These are phyloP conservation scores for Globicephala melas DNA, from an alignment of 2,113 vertebrate genomes.

Conservation along the genomic window DNA sequence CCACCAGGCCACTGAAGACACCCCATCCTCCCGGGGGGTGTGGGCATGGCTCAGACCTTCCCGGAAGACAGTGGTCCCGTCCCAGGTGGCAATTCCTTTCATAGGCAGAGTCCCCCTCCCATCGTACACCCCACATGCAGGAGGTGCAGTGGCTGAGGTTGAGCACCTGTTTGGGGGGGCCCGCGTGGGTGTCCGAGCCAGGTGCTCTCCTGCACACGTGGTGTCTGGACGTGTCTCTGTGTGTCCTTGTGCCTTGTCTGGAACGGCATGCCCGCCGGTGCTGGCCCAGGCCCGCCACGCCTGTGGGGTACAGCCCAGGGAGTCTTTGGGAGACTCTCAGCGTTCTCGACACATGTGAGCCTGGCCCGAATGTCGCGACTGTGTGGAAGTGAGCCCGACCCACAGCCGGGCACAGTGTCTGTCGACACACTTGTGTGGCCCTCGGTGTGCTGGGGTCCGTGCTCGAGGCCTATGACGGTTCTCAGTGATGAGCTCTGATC, in stretches of 20 bases:
- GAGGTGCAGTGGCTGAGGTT: neutral
- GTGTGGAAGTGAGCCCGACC: neutral
- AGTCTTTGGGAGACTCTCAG: neutral
- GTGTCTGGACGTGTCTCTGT: neutral
- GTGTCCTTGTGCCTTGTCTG: neutral
- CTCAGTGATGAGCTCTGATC: neutral
- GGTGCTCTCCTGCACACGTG: fast-evolving
- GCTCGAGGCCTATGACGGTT: fast-evolving
- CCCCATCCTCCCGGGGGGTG: neutral
- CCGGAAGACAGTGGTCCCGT: neutral
- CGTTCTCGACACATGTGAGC: neutral
- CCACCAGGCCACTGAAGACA: neutral
- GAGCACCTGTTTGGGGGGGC: neutral
- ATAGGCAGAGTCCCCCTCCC: neutral
- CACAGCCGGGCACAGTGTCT: neutral
- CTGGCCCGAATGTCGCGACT: neutral
- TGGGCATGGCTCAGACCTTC: neutral
- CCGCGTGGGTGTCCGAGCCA: neutral
- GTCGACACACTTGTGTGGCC: neutral
- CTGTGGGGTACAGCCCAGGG: neutral
- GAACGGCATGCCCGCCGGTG: neutral
- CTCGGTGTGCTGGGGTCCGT: neutral
- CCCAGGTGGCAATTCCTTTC: neutral
- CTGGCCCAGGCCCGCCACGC: neutral
- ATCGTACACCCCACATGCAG: neutral